Conservation (phyloP, 2,888 invertebrate genomes). For the Agrochola circellaris region DNA sequence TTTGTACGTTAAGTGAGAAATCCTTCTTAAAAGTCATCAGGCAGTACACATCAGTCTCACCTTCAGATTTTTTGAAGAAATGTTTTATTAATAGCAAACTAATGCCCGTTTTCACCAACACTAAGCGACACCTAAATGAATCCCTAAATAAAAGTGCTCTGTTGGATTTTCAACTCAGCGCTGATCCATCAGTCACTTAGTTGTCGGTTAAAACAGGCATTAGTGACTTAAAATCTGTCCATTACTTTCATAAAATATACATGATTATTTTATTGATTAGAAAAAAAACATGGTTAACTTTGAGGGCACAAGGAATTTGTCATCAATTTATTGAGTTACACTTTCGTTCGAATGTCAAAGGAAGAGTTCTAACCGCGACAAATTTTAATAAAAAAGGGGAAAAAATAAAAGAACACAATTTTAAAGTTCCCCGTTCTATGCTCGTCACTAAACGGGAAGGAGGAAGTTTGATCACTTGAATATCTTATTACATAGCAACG, state of each 20-base stretch:
- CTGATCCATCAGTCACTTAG: too few species aligned
- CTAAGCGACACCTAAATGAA: too few species aligned
- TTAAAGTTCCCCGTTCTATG: slow-evolving; percentile 38
- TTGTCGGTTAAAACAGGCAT: background rate
- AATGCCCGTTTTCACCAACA: too few species aligned
- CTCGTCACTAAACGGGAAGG: slow-evolving; percentile 18
- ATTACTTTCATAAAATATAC: background rate
- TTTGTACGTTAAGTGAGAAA: background rate
- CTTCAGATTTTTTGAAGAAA: background rate
- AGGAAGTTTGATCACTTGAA: slow-evolving; percentile 45
- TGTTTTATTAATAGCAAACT: background rate
- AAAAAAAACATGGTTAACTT: background rate
- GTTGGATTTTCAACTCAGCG: too few species aligned
- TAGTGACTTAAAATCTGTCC: background rate
- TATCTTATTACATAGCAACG: slow-evolving; percentile 19
- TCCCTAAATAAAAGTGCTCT: too few species aligned
- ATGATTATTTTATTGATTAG: background rate
- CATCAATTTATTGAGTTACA: slow-evolving; percentile 10
- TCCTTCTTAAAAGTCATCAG: background rate
- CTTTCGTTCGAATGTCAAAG: slow-evolving; percentile 9
- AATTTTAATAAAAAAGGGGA: slow-evolving; percentile 34
- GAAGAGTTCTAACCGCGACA: slow-evolving; percentile 8
- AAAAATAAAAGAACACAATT: slow-evolving; percentile 43
- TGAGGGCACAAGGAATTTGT: background rate
- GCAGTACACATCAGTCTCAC: too few species aligned